Evolutionary conservation across 1,140 invertebrate genomes (phyloP).

Genomic region (Globodera ellingtonae): DNA sequence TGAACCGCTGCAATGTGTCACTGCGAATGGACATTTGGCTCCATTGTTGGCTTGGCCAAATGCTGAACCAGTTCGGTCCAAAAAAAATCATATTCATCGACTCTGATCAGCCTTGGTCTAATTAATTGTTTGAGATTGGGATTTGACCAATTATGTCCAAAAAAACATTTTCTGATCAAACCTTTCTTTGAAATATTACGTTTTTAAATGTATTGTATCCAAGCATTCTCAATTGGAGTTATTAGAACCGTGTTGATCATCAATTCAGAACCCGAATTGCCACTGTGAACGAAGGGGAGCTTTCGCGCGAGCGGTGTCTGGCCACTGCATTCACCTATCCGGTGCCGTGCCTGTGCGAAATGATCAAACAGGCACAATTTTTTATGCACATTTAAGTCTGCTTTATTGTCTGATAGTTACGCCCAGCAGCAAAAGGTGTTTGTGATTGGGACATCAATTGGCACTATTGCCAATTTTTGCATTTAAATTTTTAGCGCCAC

Average conservation of each 20-base stretch:
- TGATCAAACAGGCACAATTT: slow-evolving; percentile 28
- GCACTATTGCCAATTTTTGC: no score
- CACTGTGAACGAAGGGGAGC: slow-evolving; percentile 44
- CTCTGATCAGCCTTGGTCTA: no score
- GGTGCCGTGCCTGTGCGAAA: slow-evolving; percentile 36
- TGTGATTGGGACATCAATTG: no score
- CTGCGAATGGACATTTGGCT: slow-evolving; percentile 32
- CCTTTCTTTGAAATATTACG: no score
- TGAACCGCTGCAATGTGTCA: slow-evolving; percentile 45
- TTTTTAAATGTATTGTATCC: no score
- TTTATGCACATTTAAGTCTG: no score
- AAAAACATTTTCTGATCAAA: no score
- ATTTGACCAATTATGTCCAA: no score
- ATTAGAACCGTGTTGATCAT: no score
- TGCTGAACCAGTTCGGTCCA: slow-evolving; percentile 34
- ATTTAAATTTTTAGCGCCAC: slow-evolving; percentile 35
- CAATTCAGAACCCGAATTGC: slow-evolving; percentile 14
- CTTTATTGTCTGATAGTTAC: no score
- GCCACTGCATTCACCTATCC: slow-evolving; percentile 45
- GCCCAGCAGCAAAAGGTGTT: not conserved
- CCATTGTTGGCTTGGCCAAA: slow-evolving; percentile 47
- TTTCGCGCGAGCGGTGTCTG: slow-evolving; percentile 42
- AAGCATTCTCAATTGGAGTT: no score
- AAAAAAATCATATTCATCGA: not conserved
- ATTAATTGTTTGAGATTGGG: no score